These are phyloP conservation scores for Diogma glabrata DNA, from an alignment of 2,888 invertebrate species.

Conservation along the genomic window DNA sequence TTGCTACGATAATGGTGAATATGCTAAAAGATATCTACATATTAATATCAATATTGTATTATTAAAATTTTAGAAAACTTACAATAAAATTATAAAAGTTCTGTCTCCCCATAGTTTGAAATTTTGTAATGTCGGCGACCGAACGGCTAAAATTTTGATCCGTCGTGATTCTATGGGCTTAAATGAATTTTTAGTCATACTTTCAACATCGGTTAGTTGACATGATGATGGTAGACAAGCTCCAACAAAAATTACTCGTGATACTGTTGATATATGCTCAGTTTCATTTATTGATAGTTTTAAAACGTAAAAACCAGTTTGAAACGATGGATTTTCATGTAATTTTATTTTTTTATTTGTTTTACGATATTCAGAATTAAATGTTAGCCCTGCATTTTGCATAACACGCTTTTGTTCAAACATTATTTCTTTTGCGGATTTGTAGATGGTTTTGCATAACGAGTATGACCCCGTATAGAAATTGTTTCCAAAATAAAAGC, in stretches of 20 bases:
- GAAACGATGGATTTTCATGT: conserved; percentile 48
- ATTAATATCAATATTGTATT: background rate
- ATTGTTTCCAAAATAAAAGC: conserved; percentile 73
- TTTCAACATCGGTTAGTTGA: conserved; percentile 46
- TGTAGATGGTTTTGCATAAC: conserved; percentile 54
- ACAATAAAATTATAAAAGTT: conserved; percentile 61
- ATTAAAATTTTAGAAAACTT: conserved; percentile 28
- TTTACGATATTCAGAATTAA: conserved; percentile 29
- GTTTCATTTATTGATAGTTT: conserved; percentile 43
- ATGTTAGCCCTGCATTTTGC: conserved; percentile 29
- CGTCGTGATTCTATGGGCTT: conserved; percentile 37
- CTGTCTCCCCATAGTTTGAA: conserved; percentile 55
- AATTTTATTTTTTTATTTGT: conserved; percentile 24
- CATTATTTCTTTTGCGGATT: conserved; percentile 36
- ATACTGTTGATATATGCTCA: conserved; percentile 37
- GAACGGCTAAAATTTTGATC: conserved; percentile 50
- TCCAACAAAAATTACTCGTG: conserved; percentile 59
- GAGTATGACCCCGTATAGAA: conserved; percentile 69
- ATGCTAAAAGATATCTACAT: background rate
- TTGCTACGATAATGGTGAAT: conserved; percentile 39
- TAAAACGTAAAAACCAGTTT: conserved; percentile 53
- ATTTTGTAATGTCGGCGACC: conserved; percentile 53
- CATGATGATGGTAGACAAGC: conserved; percentile 64
- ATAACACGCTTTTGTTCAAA: conserved; percentile 27
- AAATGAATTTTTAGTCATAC: conserved; percentile 41